A percentile compares a stretch with the other conserved stretches of the same genome.
Evolutionary conservation across 2,888 invertebrate species (phyloP).

Genomic region (Oithona nana): DNA sequence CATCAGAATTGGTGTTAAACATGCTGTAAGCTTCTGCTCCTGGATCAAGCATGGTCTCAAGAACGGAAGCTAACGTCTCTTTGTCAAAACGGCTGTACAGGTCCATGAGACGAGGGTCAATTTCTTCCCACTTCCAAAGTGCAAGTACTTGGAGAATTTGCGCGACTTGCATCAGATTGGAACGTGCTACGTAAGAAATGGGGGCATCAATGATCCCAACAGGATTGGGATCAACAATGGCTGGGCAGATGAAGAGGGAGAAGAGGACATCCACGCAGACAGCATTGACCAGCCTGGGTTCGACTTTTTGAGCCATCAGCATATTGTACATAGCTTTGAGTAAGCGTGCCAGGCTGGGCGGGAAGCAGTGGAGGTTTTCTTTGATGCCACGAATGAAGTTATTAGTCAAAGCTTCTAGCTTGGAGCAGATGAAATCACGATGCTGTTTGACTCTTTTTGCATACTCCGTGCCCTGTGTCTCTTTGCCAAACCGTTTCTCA

Average conservation of each 20-base stretch:
- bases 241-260: constrained; percentile 83
- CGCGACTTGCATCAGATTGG: constrained; percentile 56
- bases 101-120: constrained; percentile 50
- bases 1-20: constrained; percentile 2
- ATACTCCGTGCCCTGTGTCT: constrained; percentile 52
- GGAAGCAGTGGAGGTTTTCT: constrained; percentile 73
- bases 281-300: constrained; percentile 33
- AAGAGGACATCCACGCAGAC: constrained; percentile 84
- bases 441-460: constrained; percentile 52
- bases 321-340: constrained; percentile 61
- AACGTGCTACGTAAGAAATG: constrained; percentile 70
- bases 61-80: constrained; percentile 49
- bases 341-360: constrained; percentile 71
- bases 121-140: constrained; percentile 58
- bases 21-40: constrained; percentile 24
- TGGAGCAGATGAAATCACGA: constrained; percentile 54
- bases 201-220: constrained; percentile 83
- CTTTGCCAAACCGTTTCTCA: constrained; percentile 54
- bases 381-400: constrained; percentile 61
- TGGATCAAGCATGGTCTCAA: constrained; percentile 46
- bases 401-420: constrained; percentile 54
- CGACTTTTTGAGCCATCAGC: constrained; percentile 39
- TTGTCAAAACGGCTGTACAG: constrained; percentile 60
- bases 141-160: constrained; percentile 82
- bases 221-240: constrained; percentile 85